A percentile compares a stretch with the other conserved stretches of the same genome.
Evolutionary conservation across 1,140 invertebrate species (phyloP).

Genomic region (Drosophila trapezifrons): DNA sequence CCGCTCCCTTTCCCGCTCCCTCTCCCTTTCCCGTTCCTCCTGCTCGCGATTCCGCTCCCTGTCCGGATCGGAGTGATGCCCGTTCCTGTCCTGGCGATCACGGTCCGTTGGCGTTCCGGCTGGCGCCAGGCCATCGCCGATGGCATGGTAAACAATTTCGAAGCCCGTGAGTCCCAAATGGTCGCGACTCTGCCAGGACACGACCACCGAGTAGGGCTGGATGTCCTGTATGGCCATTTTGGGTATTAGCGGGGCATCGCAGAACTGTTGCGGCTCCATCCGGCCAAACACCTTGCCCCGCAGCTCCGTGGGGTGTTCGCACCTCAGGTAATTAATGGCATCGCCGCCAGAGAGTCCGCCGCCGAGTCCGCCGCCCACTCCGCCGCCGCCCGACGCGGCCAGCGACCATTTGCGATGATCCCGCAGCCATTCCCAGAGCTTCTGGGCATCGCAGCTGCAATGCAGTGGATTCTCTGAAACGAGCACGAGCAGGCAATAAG

Average conservation of each 20-base stretch:
- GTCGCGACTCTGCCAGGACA: constrained; percentile 95
- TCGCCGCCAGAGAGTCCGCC: constrained; percentile 71
- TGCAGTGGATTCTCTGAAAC: constrained; percentile 91
- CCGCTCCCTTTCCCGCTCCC: constrained; percentile 10
- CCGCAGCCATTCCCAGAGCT: constrained; percentile 94
- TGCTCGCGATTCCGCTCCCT: constrained; percentile 8
- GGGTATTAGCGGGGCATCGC: constrained; percentile 91
- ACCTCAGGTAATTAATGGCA: constrained; percentile 87
- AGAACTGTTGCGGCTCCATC: constrained; percentile 91
- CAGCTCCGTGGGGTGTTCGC: constrained; percentile 91
- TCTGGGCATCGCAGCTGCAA: constrained; percentile 93
- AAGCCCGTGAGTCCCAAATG: constrained; percentile 93
- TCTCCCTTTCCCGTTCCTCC: constrained; percentile 41
- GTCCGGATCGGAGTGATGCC: constrained; percentile 11
- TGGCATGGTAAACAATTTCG: constrained; percentile 92
- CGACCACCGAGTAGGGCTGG: constrained; percentile 93
- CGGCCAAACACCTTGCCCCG: constrained; percentile 90
- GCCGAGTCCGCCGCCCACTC: not conserved
- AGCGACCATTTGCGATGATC: constrained; percentile 90
- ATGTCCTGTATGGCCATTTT: constrained; percentile 94
- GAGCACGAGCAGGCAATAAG: constrained; percentile 12
- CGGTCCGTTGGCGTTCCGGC: constrained; percentile 46
- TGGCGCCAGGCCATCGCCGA: constrained; percentile 86
- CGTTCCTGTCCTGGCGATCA: constrained; percentile 19
- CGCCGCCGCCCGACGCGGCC: constrained; percentile 66